Percentiles rank a stretch among this genome's conserved stretches.
These are phyloP conservation scores for Nasonia giraulti DNA, from an alignment of 1,140 invertebrate species.

Conservation along the genomic window DNA sequence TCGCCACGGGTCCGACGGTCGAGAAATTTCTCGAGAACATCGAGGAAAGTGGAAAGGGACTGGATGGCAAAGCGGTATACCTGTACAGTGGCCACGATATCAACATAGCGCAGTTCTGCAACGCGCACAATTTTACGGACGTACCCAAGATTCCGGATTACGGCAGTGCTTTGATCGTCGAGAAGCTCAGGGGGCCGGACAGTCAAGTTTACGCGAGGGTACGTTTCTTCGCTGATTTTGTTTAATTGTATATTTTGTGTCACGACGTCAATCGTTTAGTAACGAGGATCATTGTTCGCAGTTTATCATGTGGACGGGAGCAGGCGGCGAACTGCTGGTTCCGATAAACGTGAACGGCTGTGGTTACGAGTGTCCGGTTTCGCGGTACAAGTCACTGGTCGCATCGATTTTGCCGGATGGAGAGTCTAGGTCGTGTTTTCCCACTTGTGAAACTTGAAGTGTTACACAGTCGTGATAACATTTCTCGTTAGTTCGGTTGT, in stretches of 20 bases:
- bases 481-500: no score
- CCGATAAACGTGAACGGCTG: neutral
- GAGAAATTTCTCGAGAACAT: neutral
- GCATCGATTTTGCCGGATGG: neutral
- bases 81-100: constrained; percentile 3
- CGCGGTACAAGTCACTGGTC: neutral
- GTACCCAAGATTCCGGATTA: neutral
- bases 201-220: neutral
- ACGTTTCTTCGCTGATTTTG: neutral
- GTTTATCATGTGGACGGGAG: neutral
- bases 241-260: neutral
- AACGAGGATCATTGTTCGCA: neutral
- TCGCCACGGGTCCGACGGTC: neutral
- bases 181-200: neutral
- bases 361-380: neutral
- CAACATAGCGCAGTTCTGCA: neutral
- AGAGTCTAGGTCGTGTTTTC: neutral
- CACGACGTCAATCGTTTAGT: neutral
- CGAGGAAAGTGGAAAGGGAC: neutral
- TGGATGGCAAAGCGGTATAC: neutral
- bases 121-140: neutral
- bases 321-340: neutral
- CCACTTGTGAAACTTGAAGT: neutral
- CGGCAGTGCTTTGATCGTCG: neutral
- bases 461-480: no score